These are phyloP conservation scores for Apamea sordens DNA, from an alignment of 2,888 invertebrate species.

Conservation along the genomic window DNA sequence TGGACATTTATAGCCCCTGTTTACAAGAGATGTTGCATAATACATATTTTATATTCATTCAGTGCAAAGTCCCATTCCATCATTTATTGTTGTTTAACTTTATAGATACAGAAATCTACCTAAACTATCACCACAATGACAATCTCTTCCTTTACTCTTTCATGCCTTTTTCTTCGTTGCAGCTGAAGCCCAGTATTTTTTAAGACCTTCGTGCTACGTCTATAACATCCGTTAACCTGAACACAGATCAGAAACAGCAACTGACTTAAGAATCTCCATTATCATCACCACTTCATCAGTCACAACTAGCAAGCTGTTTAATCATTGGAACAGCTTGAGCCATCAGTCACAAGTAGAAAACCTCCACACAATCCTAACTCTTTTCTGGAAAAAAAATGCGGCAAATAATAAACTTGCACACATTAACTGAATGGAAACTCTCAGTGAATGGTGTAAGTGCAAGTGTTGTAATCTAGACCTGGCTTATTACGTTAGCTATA, in stretches of 20 bases:
- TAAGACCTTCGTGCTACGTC: not conserved
- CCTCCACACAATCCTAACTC: no score
- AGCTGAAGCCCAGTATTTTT: no score
- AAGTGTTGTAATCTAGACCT: constrained; percentile 41
- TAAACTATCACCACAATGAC: not conserved
- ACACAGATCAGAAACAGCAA: not conserved
- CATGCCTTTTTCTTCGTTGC: not conserved
- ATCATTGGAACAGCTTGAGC: not conserved
- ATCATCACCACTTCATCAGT: not conserved
- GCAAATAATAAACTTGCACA: constrained; percentile 2
- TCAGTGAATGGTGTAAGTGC: constrained; percentile 34
- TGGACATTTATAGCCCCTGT: not conserved
- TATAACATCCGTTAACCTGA: not conserved
- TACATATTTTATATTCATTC: not conserved
- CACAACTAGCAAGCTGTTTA: not conserved
- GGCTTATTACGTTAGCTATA: constrained; percentile 36
- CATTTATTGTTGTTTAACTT: not conserved
- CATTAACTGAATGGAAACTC: constrained; percentile 27
- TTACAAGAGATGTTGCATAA: not conserved
- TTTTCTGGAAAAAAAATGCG: not conserved
- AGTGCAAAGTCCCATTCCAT: not conserved
- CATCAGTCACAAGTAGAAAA: not conserved
- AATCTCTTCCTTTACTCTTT: not conserved
- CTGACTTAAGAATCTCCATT: not conserved
- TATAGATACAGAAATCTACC: not conserved